Evolutionary conservation across 2,888 invertebrate genomes (phyloP), one percentile per base, ranked within the genome.

Genomic region (Corbicula japonica): DNA sequence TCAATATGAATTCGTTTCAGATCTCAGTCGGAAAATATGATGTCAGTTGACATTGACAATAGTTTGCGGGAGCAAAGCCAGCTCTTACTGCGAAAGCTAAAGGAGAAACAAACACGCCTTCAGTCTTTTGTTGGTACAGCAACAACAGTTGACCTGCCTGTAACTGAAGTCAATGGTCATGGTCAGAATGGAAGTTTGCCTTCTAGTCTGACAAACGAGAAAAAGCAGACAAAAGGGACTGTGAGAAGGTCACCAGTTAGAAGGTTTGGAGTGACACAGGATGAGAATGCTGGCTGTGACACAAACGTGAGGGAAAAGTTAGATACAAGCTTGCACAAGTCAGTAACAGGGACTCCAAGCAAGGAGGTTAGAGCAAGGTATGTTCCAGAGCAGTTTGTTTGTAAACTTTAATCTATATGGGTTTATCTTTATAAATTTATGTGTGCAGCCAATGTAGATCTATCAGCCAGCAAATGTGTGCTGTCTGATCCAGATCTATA

Each of bases 41-140:
- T 50, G 58, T 61, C 68, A 26, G 68, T 85, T 46, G 79, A 83
- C 50, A 81, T 86, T 35, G 87, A 86, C 69, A 77, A 86, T 58
- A 76, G 78, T n/a, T 71, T 89, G 3, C 70, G 88, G 58, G 80
- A 76, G 21, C 87, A 90, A 72, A 89, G 89, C 61, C 85, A 87
- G 52, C 65, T 84, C 23, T 78, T 91, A 23, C 82, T 90, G 48
- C 76, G 84, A 15, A 86, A 86, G 60, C 69, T 91, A 44, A 86
- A 89, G 69, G 80, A 82, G n/a, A 86, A 87, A 61, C 89, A 89
- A 76, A 73, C 86, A 28, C 78, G 76, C 62, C 71, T 88, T 28
- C 86, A 88, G 58, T 76, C 75, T 38, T 72, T 73, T 35, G 74
- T 86, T 10, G 23, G 21, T 23, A 54, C 62, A 23, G 34, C 23